Base-by-base conservation (phyloP, 2,888 invertebrate genomes). In the Subacronicta megacephala region DNA sequence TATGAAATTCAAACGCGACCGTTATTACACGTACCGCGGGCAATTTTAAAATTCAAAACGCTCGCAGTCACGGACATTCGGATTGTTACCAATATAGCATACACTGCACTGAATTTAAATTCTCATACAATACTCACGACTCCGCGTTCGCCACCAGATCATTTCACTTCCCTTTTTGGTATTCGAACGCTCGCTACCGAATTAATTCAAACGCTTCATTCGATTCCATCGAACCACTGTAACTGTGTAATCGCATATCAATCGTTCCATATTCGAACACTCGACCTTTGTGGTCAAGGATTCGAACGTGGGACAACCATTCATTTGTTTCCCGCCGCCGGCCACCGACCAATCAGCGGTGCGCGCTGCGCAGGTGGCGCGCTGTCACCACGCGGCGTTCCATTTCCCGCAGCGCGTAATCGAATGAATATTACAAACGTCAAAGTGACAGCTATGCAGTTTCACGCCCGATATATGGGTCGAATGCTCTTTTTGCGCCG, bases 371-470 rank as follows among this genome's bases (percentile, higher is more conserved):
- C 90, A 90, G 90, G 90, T 92, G 92, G 81, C 83, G 80, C 81
- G 85, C 88, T 90, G 89, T 90, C 92, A 87, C 82, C 86, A 83
- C 81, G 82, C 78, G 83, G 83, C 83, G 86, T 85, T 85, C 90
- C 90, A 89, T 91, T 90, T 90, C 90, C 90, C 90, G 90, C 88
- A 72, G 69, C 81, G 70, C 83, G 85, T 91, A 92, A 92, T 91
- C 90, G 89, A 91, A 93, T 93, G 93, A 92, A 92, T 93, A 93
- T 93, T 92, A 92, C 93, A 90, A 90, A 89, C 83, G 90, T 90
- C 90, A 90, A 79, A 77, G 58, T 87, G 91, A 87, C 90, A 89
- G 86, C 85, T 83, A 82, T 85, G 89, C 85, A 87, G 86, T 87
- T 87, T 84, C 85, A 83, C 80, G 78, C 81, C 72, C 83, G 81